Evolutionary conservation across 1,140 invertebrate genomes (phyloP).

Genomic region (Daktulosphaira vitifoliae): DNA sequence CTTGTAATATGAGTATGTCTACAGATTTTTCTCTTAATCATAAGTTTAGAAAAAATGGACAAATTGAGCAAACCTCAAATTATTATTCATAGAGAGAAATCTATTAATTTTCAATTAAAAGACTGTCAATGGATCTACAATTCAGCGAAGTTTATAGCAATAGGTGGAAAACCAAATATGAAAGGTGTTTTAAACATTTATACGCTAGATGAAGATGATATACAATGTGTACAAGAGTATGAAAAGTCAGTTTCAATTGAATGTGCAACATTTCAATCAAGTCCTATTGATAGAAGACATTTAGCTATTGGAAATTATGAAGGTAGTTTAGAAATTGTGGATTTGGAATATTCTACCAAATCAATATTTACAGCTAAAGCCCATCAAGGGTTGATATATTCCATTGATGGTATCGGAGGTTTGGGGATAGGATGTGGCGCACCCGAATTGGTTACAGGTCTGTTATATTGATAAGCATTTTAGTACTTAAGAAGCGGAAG

Average conservation of each 20-base stretch:
- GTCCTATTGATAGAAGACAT: constrained; percentile 63
- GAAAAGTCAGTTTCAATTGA: constrained; percentile 77
- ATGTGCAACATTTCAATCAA: constrained; percentile 86
- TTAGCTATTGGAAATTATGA: constrained; percentile 88
- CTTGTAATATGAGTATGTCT: neutral
- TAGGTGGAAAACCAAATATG: constrained; percentile 76
- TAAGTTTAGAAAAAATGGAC: constrained; percentile 5
- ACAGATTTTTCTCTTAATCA: neutral
- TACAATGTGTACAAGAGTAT: constrained; percentile 62
- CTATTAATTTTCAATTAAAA: constrained; percentile 76
- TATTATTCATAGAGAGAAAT: constrained; percentile 76
- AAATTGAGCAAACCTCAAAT: constrained; percentile 67
- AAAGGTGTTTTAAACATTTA: constrained; percentile 82
- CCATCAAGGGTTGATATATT: constrained; percentile 83
- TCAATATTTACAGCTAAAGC: constrained; percentile 75
- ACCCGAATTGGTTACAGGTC: constrained; percentile 88
- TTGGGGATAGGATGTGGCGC: constrained; percentile 72
- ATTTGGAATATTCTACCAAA: constrained; percentile 63
- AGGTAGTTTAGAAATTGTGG: constrained; percentile 71
- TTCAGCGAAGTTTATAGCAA: constrained; percentile 79
- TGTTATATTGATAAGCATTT: constrained; percentile 70
- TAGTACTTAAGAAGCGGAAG: too few relatives aligned
- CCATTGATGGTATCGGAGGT: constrained; percentile 88
- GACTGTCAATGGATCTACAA: constrained; percentile 92
- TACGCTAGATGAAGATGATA: constrained; percentile 63